phyloP scores from a whole-genome alignment of 2,888 invertebrate genomes.

The Cryptocephalus moraei region DNA sequence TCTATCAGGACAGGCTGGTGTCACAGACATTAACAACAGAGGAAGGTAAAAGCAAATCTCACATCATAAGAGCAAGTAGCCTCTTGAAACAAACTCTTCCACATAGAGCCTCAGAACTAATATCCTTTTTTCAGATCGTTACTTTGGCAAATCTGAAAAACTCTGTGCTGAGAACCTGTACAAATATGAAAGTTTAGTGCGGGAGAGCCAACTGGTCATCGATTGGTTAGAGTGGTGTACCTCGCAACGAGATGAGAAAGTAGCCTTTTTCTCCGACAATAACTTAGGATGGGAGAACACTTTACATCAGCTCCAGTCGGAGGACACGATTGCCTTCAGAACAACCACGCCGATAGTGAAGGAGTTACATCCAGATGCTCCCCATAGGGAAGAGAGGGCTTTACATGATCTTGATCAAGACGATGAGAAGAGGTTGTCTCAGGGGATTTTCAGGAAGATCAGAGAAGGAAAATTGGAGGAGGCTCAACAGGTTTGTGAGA shows the following conservation, averaged over 20 bases:
- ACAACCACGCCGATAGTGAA: conserved; percentile 35
- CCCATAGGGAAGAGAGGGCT: conserved; percentile 62
- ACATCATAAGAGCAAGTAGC: not conserved
- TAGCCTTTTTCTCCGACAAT: conserved; percentile 69
- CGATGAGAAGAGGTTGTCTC: conserved; percentile 56
- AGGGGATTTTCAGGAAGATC: conserved; percentile 62
- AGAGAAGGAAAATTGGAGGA: conserved; percentile 78
- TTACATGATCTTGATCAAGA: conserved; percentile 81
- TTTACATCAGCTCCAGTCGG: conserved; percentile 57
- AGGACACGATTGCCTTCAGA: conserved; percentile 47
- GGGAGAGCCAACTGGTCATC: conserved; percentile 73
- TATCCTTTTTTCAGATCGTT: conserved; percentile 16
- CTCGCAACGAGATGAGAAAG: conserved; percentile 41
- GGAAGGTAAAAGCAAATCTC: conserved; percentile 14
- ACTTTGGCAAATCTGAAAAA: conserved; percentile 46
- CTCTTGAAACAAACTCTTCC: not conserved
- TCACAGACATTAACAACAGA: conserved; percentile 30
- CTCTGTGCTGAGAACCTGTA: conserved; percentile 48
- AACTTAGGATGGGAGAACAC: conserved; percentile 89
- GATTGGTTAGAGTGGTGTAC: conserved; percentile 89
- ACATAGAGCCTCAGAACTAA: not conserved
- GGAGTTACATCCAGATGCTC: conserved; percentile 86
- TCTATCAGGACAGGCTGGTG: conserved; percentile 69
- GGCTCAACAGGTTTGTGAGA: conserved; percentile 52
- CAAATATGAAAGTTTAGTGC: conserved; percentile 43